Evolutionary conservation across 2,797 vertebrate genomes (phyloP).

Genomic region (Esox lucius): DNA sequence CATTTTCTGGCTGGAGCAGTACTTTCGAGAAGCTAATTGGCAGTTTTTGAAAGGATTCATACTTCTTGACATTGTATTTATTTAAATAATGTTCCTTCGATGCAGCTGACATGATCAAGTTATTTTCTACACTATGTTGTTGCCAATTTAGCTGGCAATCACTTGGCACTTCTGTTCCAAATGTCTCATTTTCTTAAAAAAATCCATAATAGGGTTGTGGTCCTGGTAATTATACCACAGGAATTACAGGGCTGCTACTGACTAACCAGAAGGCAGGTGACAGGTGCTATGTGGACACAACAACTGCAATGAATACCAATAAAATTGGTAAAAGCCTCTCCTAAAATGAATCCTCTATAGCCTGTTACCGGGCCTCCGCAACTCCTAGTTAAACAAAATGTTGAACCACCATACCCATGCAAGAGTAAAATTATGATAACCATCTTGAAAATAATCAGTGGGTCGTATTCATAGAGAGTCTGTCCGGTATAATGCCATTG

Average conservation of each 20-base stretch:
- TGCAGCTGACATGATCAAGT: background rate
- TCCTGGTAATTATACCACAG: background rate
- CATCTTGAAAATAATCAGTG: background rate
- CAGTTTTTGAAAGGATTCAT: background rate
- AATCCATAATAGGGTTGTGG: background rate
- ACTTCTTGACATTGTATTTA: background rate
- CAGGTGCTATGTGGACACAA: background rate
- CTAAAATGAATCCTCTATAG: background rate
- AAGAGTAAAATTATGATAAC: background rate
- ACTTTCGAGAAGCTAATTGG: background rate
- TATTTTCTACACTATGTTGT: background rate
- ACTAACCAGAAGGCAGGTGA: background rate
- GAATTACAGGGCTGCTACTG: background rate
- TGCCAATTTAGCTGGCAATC: background rate
- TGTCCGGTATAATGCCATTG: background rate
- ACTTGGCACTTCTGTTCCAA: background rate
- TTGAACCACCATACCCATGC: background rate
- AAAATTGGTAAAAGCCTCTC: background rate
- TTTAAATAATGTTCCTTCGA: background rate
- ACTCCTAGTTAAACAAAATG: background rate
- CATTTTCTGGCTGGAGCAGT: background rate
- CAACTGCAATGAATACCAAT: background rate
- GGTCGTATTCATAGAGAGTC: background rate
- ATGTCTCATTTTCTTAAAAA: background rate
- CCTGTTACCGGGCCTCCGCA: background rate